phyloP scores from a whole-genome alignment of 2,888 invertebrate genomes.

The Thera obeliscata region DNA sequence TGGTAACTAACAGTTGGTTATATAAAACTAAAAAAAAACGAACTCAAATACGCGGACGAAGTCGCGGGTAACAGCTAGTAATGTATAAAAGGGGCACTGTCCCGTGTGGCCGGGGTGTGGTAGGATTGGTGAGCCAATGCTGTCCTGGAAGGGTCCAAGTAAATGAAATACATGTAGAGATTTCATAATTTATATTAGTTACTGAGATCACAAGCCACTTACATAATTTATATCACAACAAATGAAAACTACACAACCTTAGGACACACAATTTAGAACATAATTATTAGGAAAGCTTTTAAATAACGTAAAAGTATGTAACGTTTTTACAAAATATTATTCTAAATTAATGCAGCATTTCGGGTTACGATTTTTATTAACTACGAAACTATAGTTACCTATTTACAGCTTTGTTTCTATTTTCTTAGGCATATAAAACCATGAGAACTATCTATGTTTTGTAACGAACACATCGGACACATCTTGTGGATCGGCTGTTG shows the following conservation, averaged over 20 bases:
- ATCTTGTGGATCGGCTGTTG: slow-evolving; percentile 17
- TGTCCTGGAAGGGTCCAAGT: not conserved
- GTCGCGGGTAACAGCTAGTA: no score
- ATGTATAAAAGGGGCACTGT: no score
- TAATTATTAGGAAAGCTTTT: slow-evolving; percentile 18
- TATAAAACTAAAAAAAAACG: no score
- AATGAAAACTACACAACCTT: slow-evolving; percentile 52
- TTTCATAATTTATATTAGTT: slow-evolving; percentile 68
- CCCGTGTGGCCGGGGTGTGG: no score
- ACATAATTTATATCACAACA: slow-evolving; percentile 66
- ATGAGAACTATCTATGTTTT: slow-evolving; percentile 24
- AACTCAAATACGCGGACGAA: no score
- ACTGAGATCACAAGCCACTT: slow-evolving; percentile 80
- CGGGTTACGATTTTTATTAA: slow-evolving; percentile 11
- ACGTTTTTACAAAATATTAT: slow-evolving; percentile 34
- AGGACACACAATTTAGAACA: slow-evolving; percentile 35
- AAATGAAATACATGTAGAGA: slow-evolving; percentile 40
- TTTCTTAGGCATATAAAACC: slow-evolving; percentile 17
- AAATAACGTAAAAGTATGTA: slow-evolving; percentile 18
- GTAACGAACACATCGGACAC: slow-evolving; percentile 10
- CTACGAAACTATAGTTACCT: slow-evolving; percentile 23
- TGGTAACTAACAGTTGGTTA: no score
- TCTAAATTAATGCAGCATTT: slow-evolving; percentile 24
- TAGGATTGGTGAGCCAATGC: no score
- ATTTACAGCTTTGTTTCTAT: slow-evolving; percentile 37